Evolutionary conservation across 2,888 invertebrate species (phyloP), one percentile per base, ranked within the genome.

Genomic region (Slavum lentiscoides): DNA sequence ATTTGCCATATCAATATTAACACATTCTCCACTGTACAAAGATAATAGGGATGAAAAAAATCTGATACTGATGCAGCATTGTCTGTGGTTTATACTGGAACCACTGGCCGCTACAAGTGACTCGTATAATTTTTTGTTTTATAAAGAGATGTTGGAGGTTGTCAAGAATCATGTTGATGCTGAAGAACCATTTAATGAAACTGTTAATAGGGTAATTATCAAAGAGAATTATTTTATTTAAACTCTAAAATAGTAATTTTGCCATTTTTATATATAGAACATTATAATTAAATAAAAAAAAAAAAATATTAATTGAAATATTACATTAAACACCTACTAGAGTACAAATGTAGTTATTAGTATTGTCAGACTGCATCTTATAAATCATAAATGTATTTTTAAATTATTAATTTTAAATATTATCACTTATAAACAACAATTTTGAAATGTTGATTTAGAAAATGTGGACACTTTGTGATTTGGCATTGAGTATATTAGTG

Each of bases 131-230:
- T 96, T 94, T 88, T 94, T 95, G 59, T 98, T 98, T 89, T 97
- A 97, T 88, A 95, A 95, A 88, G 94, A 93, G 85, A 90, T 98
- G 82, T 91, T 98, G 77, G 96, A 97, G 85, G 91, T 94, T 85
- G 97, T 98, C 91, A 98, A 98, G 87, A 93, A 94, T 86, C 95
- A 96, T 85, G 95, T 94, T 86, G 96, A 96, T 86, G 94, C 95
- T 7, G 88, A 95, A 83, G 90, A 91, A 84, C 93, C 94, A 53
- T 93, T 93, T 23, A 94, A 96, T 85, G 93, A 94, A 84, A 88
- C 89, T 59, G 90, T 92, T 83, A 97, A 97, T 88, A 92, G 90
- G 87, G 96, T 96, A 87, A 90, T 91, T 70, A 30, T n/a, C n/a
- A n/a, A n/a, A n/a, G n/a, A n/a, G n/a, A n/a, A n/a, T n/a, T n/a